A percentile compares a stretch with the other conserved stretches of the same genome.
phyloP scores from a whole-genome alignment of 2,113 vertebrate genomes.

The Oryctolagus cuniculus region DNA sequence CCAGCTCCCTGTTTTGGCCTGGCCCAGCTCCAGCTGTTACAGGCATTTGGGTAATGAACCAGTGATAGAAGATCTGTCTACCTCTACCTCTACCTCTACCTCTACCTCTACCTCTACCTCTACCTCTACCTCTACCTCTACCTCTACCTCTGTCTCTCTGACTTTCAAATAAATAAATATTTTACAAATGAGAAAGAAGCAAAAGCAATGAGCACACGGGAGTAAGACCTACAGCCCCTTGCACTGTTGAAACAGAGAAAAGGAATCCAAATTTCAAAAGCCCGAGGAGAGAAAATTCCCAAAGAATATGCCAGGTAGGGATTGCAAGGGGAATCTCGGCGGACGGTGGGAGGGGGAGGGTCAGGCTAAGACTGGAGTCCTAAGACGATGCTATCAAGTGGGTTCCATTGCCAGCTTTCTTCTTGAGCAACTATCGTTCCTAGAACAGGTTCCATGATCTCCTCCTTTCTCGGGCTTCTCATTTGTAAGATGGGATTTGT shows the following conservation, averaged over 20 bases:
- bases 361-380: background rate
- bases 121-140: no score
- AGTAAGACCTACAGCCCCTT: no score
- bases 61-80: no score
- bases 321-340: no score
- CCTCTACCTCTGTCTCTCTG: no score
- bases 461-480: background rate
- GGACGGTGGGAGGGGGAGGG: no score
- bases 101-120: no score
- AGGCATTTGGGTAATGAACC: no score
- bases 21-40: no score
- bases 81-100: no score
- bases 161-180: no score
- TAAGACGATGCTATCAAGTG: background rate
- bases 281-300: background rate
- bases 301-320: background rate
- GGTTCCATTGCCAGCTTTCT: background rate
- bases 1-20: no score
- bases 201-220: background rate
- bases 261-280: background rate
- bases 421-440: background rate
- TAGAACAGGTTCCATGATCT: background rate
- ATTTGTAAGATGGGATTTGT: slow-evolving; percentile 8
- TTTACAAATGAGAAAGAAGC: background rate
- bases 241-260: background rate